Base-by-base conservation (phyloP, 1,140 invertebrate genomes). In the Manduca sexta region DNA sequence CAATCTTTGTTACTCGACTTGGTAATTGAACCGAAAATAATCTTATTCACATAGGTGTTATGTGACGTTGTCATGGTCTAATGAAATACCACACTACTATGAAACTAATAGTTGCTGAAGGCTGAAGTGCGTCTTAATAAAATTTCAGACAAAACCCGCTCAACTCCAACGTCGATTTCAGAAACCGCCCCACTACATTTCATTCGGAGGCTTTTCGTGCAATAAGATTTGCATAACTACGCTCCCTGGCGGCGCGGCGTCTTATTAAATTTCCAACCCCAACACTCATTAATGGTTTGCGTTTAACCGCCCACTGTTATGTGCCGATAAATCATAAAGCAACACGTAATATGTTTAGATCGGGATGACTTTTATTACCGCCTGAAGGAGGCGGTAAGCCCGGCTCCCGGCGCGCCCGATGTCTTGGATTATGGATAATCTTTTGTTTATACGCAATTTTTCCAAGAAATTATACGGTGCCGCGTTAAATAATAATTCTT, bases 161-260 rank as follows among this genome's bases (percentile, higher is more conserved):
- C n/a, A n/a, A n/a, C n/a, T n/a, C n/a, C n/a, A 5, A 14, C 34
- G 34, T 13, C 34, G 12, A n/a, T n/a, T 6, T 14, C 10, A 12
- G n/a, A 60, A 52, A 49, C 39, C 33, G n/a, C 7, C 7, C 13
- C 53, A 66, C 65, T 73, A 53, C 63, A 53, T 73, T 72, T 51
- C 58, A 53, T 14, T 17, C 26, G 63, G 56, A 82, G 75, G 80
- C 63, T 80, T 77, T 78, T 55, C 66, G 68, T 74, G 68, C 74
- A 77, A 84, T 84, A 84, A 82, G 82, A 84, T 82, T 84, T 84
- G 74, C 80, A 84, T 84, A 84, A 84, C 78, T 82, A 82, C 80
- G 76, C 77, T 74, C 68, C 67, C 68, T 74, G 74, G 68, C 74
- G 38, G 30, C 37, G 31, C 41, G 35, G 39, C 53, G 52, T 60